Conservation (phyloP, 2,888 invertebrate species). For the Pinctada fucata region DNA sequence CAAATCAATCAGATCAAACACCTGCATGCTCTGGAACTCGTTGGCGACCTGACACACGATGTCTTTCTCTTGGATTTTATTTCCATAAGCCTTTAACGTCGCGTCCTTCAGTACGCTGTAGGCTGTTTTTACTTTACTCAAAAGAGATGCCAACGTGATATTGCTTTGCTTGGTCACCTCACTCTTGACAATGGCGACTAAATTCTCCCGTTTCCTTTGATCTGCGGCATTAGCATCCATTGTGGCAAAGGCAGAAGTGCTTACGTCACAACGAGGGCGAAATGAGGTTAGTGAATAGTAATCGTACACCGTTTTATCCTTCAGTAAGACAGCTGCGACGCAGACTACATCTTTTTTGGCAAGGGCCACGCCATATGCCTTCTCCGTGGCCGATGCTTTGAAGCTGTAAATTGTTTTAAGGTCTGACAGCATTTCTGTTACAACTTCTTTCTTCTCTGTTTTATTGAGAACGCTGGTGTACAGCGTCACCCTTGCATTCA, state of each 20-base stretch:
- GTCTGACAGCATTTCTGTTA: background rate
- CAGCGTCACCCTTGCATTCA: background rate
- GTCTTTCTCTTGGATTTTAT: background rate
- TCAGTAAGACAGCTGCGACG: background rate
- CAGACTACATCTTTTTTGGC: background rate
- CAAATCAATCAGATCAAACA: conserved; percentile 4
- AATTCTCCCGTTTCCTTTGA: background rate
- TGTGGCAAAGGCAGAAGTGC: background rate
- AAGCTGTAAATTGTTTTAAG: background rate
- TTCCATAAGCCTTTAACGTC: background rate
- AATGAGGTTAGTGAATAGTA: background rate
- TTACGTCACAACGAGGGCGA: conserved; percentile 11
- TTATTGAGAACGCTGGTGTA: background rate
- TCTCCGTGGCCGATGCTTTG: background rate
- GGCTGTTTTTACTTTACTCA: background rate
- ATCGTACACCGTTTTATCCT: conserved; percentile 1
- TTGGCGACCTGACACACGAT: conserved; percentile 1
- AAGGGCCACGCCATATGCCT: background rate
- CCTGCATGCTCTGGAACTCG: background rate
- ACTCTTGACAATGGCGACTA: background rate
- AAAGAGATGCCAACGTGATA: background rate
- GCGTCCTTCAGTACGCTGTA: background rate
- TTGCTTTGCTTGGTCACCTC: background rate
- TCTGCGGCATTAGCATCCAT: background rate
- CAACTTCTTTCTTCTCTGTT: background rate